Conservation (phyloP, 2,113 vertebrate genomes). For the Callionymus lyra region DNA sequence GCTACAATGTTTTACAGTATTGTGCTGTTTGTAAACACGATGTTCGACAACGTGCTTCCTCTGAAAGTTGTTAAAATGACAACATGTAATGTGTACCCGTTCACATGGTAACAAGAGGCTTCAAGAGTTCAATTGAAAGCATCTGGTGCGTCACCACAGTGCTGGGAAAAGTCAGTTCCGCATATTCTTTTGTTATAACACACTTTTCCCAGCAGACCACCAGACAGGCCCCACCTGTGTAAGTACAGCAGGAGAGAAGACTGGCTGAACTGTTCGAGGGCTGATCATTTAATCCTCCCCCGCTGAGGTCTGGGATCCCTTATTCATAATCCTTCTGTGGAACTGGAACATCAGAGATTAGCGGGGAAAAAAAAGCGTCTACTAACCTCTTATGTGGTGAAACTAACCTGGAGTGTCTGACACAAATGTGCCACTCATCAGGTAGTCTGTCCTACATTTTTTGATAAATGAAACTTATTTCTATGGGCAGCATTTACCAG, state of each 20-base stretch:
- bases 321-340: conserved; percentile 34
- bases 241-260: conserved; percentile 7
- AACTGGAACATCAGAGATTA: conserved; percentile 58
- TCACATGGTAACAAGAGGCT: too few species aligned
- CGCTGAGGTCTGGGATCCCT: conserved; percentile 24
- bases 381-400: neutral
- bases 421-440: conserved; percentile 18
- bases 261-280: conserved; percentile 9
- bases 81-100: too few species aligned
- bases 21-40: too few species aligned
- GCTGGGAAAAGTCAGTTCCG: too few species aligned
- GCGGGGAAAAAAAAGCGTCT: neutral
- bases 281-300: conserved; percentile 37
- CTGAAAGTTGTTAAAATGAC: too few species aligned
- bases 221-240: neutral
- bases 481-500: too few species aligned
- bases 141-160: too few species aligned
- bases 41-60: too few species aligned
- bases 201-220: conserved; percentile 12
- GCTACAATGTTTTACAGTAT: too few species aligned
- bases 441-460: conserved; percentile 12
- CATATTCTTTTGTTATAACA: conserved; percentile 3
- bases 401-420: conserved; percentile 26
- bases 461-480: too few species aligned
- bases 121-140: too few species aligned